phyloP scores from a whole-genome alignment of 2,888 invertebrate genomes.

The Hofmannophila pseudospretella region DNA sequence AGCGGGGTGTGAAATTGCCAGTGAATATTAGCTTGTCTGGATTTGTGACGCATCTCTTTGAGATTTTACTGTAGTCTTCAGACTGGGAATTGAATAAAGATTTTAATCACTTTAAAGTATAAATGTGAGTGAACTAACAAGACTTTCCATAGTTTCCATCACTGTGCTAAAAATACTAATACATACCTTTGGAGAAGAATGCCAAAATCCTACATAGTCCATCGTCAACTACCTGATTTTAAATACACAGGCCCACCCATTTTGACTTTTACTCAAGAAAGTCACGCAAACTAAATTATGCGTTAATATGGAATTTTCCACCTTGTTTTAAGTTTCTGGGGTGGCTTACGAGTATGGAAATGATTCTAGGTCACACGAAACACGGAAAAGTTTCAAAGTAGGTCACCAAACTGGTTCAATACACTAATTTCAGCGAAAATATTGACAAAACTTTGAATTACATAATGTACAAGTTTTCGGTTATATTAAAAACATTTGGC shows the following conservation, averaged over 20 bases:
- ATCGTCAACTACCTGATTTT: conserved; percentile 35
- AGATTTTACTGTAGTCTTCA: conserved; percentile 26
- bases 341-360: background rate
- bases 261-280: conserved; percentile 7
- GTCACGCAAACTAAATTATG: background rate
- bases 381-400: conserved; percentile 30
- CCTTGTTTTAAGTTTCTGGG: background rate
- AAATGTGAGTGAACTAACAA: too few relatives aligned
- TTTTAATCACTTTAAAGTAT: too few relatives aligned
- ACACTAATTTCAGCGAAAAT: conserved; percentile 21
- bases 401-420: conserved; percentile 40
- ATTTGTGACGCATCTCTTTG: conserved; percentile 19
- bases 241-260: conserved; percentile 16
- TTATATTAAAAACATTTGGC: too few relatives aligned
- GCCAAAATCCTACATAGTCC: conserved; percentile 28
- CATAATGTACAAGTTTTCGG: background rate
- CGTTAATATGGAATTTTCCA: background rate
- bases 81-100: conserved; percentile 12
- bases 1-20: conserved; percentile 49
- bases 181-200: conserved; percentile 22
- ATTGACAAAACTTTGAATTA: conserved; percentile 43
- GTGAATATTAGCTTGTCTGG: conserved; percentile 45
- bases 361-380: conserved; percentile 27
- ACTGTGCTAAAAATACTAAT: background rate
- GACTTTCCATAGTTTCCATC: conserved; percentile 5